Evolutionary conservation across 2,113 vertebrate species (phyloP).

Genomic region (Cryptotis parvus): DNA sequence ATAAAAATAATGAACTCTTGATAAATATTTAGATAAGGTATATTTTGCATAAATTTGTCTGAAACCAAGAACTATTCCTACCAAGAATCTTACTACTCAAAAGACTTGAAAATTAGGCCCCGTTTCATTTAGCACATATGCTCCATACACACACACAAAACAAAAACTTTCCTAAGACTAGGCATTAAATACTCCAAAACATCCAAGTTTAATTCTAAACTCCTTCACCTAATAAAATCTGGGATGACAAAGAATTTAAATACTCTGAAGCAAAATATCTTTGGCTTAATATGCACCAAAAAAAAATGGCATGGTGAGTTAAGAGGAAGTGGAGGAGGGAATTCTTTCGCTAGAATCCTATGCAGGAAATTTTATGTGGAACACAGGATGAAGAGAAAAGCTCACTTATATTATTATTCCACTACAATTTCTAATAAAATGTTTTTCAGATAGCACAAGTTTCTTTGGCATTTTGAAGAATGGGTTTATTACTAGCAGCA

Average conservation of each 20-base stretch:
- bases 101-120: not conserved
- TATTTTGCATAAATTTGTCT: not conserved
- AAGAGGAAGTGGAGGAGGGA: not conserved
- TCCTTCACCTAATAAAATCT: not conserved
- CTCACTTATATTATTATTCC: conserved; percentile 27
- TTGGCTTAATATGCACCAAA: not conserved
- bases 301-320: not conserved
- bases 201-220: not conserved
- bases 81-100: not conserved
- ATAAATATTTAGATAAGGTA: not conserved
- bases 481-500: conserved; percentile 74
- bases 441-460: conserved; percentile 68
- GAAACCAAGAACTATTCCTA: not conserved
- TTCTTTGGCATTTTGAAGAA: conserved; percentile 80
- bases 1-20: not conserved
- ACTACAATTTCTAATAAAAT: conserved; percentile 70
- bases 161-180: not conserved
- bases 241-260: not conserved
- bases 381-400: not conserved
- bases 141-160: too few species aligned
- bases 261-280: not conserved
- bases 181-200: not conserved
- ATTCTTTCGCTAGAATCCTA: not conserved
- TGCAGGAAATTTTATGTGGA: not conserved
- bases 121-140: not conserved